phyloP scores from a whole-genome alignment of 23 tunicate species.

The Oikopleura dioica region DNA sequence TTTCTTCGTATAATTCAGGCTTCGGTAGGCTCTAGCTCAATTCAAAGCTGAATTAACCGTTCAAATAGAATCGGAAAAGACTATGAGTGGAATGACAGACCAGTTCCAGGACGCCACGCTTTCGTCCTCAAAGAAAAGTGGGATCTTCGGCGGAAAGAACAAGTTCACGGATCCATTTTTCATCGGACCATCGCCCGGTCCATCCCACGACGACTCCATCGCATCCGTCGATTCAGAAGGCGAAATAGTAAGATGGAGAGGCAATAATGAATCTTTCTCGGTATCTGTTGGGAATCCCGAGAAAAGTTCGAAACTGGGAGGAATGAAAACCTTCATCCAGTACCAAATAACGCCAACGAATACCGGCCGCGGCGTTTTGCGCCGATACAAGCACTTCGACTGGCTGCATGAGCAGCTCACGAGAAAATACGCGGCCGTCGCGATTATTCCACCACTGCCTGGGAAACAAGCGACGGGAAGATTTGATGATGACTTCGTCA shows the following conservation, averaged over 20 bases:
- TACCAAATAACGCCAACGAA: constrained; percentile 54
- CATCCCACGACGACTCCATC: not conserved
- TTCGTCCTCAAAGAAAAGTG: not conserved
- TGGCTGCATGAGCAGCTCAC: constrained; percentile 72
- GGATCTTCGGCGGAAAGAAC: constrained; percentile 1
- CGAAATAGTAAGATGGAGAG: not conserved
- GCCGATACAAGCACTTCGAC: constrained; percentile 90
- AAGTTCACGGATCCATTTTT: not conserved
- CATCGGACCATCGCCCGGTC: constrained; percentile 12
- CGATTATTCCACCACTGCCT: constrained; percentile 58
- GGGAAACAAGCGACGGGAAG: constrained; percentile 84
- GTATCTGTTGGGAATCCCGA: constrained; percentile 46
- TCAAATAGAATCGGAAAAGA: no score
- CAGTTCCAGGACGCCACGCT: no score
- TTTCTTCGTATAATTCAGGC: no score
- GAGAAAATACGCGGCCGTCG: constrained; percentile 26
- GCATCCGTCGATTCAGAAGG: not conserved
- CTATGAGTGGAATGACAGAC: no score
- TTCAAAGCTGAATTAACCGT: no score
- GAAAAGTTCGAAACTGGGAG: constrained; percentile 55
- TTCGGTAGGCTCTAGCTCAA: no score
- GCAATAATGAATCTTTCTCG: constrained; percentile 18
- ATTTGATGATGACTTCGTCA: constrained; percentile 79
- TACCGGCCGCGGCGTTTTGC: constrained; percentile 38
- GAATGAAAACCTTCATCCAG: constrained; percentile 57